These are phyloP conservation scores for Netelia fuscicornis DNA, from an alignment of 2,888 invertebrate species.

Conservation along the genomic window DNA sequence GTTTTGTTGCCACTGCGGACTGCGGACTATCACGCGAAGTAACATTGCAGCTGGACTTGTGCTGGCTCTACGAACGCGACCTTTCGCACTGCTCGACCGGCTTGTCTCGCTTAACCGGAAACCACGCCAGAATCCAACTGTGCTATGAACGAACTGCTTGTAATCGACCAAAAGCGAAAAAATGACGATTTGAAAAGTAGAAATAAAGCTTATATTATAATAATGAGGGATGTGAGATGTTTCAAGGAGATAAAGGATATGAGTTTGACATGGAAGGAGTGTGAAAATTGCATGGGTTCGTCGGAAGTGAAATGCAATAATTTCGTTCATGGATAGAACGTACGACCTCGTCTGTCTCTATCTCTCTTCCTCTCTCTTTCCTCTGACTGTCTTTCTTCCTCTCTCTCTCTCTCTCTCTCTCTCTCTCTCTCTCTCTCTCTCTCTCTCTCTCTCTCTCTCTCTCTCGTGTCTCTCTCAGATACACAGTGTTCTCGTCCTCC, in stretches of 20 bases:
- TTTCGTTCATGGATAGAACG: constrained; percentile 52
- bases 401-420: constrained; percentile 8
- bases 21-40: constrained; percentile 71
- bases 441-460: neutral
- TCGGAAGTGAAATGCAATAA: constrained; percentile 59
- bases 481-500: constrained; percentile 48
- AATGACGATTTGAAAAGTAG: neutral
- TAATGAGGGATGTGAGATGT: neutral
- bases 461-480: neutral
- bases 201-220: neutral
- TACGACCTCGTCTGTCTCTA: constrained; percentile 42
- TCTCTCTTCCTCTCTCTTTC: neutral
- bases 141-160: neutral
- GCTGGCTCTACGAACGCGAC: constrained; percentile 4
- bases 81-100: constrained; percentile 6
- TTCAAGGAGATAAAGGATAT: neutral
- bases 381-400: no score
- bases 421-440: constrained; percentile 3
- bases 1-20: constrained; percentile 62
- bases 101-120: neutral
- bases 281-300: constrained; percentile 47
- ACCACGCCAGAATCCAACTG: constrained; percentile 1
- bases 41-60: neutral
- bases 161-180: no score
- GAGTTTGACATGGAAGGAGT: constrained; percentile 8